Evolutionary conservation across 2,888 invertebrate species (phyloP).

Genomic region (Leucophora obtusa): DNA sequence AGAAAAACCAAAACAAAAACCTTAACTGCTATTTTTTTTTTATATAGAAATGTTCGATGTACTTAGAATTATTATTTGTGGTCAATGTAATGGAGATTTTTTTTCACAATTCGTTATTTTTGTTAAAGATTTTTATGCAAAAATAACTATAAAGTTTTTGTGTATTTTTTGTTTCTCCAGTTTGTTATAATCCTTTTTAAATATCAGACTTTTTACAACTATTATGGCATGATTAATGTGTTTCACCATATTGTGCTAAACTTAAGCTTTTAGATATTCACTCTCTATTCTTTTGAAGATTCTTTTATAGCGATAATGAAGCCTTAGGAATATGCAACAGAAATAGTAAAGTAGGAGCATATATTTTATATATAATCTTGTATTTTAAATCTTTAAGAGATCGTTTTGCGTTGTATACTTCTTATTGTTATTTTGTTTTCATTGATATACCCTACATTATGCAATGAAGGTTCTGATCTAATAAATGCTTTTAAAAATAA

Average conservation of each 20-base stretch:
- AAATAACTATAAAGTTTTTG: background rate
- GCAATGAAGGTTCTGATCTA: background rate
- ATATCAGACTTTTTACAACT: constrained; percentile 46
- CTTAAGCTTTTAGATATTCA: constrained; percentile 26
- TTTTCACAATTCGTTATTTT: background rate
- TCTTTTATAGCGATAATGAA: constrained; percentile 46
- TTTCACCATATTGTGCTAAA: constrained; percentile 43
- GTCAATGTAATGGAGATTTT: background rate
- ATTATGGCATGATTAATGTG: constrained; percentile 61
- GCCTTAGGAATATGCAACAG: constrained; percentile 26
- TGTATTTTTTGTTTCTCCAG: too few relatives aligned
- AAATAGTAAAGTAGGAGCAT: background rate
- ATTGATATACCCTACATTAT: background rate
- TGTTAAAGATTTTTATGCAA: background rate
- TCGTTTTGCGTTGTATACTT: background rate
- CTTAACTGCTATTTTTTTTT: constrained; percentile 44
- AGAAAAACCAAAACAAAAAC: constrained; percentile 6
- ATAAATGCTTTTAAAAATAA: too few relatives aligned
- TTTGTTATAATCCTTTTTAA: constrained; percentile 47
- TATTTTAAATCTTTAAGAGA: constrained; percentile 24
- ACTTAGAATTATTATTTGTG: constrained; percentile 54
- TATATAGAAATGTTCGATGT: constrained; percentile 18
- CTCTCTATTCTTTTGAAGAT: constrained; percentile 45
- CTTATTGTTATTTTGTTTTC: background rate
- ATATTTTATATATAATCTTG: constrained; percentile 42